Evolutionary conservation across 2,888 invertebrate species (phyloP).

Genomic region (Lasioglossum vierecki): DNA sequence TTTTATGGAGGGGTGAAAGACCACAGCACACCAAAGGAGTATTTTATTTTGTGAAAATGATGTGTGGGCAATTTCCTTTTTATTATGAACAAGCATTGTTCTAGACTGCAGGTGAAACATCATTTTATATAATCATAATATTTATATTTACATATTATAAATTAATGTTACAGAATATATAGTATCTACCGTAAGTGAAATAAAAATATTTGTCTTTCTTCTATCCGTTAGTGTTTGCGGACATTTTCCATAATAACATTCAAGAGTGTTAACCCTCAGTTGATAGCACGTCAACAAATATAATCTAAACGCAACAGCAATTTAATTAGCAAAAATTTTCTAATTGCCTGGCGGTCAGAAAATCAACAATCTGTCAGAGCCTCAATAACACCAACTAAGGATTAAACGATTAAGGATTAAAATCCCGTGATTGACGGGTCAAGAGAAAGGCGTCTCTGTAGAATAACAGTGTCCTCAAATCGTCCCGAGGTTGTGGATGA

Average conservation of each 20-base stretch:
- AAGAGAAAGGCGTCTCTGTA: neutral
- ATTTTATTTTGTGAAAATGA: neutral
- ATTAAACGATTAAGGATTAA: neutral
- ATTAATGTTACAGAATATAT: neutral
- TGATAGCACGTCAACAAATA: neutral
- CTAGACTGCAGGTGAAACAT: neutral
- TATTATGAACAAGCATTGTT: neutral
- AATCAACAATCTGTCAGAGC: neutral
- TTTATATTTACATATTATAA: neutral
- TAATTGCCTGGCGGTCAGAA: neutral
- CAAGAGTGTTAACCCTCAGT: neutral
- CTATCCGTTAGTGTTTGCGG: neutral
- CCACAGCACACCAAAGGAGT: neutral
- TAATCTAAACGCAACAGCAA: neutral
- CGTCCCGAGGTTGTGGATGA: neutral
- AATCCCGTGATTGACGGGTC: neutral
- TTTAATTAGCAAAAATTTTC: neutral
- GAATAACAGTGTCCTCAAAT: neutral
- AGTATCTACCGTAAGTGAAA: neutral
- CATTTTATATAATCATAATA: too few relatives aligned
- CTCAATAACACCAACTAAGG: neutral
- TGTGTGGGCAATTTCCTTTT: neutral
- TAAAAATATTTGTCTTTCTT: neutral
- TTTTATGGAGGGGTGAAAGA: slow-evolving; percentile 2
- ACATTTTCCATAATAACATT: neutral